Evolutionary conservation across 1,140 invertebrate species (phyloP), one percentile per base, ranked within the genome.

Genomic region (Phenacoccus solenopsis): DNA sequence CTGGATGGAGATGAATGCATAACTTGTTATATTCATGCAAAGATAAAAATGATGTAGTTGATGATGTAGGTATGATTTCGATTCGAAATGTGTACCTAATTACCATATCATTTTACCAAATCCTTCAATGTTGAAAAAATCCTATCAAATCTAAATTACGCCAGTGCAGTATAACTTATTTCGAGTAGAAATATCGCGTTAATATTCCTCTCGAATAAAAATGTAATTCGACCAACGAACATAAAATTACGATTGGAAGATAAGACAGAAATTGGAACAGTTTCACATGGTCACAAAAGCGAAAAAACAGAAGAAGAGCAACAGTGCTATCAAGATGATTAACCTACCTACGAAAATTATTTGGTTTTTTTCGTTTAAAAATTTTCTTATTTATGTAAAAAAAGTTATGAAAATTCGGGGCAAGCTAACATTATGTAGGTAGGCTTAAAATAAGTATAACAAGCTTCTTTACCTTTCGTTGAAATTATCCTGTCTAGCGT

Each of bases 401-500:
- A n/a, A n/a, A n/a, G n/a, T 32, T 32, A 32, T 32, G 30, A 32
- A 32, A n/a, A 7, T 32, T 49, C 16, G 38, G 38, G 38, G 20
- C 5, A 25, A 64, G 59, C 59, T 25, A 38, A 22, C 22, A 10
- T 64, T 64, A 64, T 27, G 59, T 64, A 64, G 59, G 59, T 64
- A 64, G 59, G 59, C 59, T 64, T 64, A 64, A 64, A 64, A 64
- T 16, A 25, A 27, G 59, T 7, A 16, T 68, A 30, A 20, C 7
- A 30, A 28, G 21, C 35, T 12, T 87, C 38, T 10, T 84, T 86
- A 98, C 96, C 93, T 98, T 83, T 96, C 93, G 81, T 98, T 97
- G 81, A 98, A 98, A 5, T 91, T 91, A 76, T 94, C 91, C 75
- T 90, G 87, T 73, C 92, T 88, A 20, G 95, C 94, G 79, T 98